phyloP scores from a whole-genome alignment of 2,797 vertebrate species.

The Amblyraja radiata region DNA sequence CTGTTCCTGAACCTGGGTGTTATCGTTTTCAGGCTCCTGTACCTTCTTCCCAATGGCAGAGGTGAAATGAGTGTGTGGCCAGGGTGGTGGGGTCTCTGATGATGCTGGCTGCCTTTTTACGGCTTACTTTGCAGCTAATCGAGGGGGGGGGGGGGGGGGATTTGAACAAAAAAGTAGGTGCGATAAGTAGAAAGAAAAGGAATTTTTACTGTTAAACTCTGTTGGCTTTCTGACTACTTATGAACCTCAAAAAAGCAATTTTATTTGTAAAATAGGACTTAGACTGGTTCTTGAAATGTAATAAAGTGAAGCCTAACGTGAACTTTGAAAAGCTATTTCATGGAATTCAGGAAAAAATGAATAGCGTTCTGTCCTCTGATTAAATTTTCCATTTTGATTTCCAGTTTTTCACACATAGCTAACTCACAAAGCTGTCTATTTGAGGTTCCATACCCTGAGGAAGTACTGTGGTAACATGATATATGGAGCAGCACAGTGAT shows the following conservation, averaged over 20 bases:
- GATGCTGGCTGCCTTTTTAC: no score
- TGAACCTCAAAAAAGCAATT: neutral
- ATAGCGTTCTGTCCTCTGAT: slow-evolving; percentile 32
- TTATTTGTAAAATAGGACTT: slow-evolving; percentile 32
- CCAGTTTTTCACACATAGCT: slow-evolving; percentile 36
- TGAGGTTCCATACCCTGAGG: slow-evolving; percentile 79
- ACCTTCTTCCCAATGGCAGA: no score
- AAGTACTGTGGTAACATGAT: slow-evolving; percentile 76
- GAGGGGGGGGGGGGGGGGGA: no score
- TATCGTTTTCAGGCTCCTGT: no score
- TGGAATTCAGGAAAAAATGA: slow-evolving; percentile 37
- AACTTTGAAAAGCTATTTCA: slow-evolving; percentile 25
- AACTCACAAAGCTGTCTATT: slow-evolving; percentile 61
- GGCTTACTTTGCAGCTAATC: neutral
- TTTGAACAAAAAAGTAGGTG: neutral
- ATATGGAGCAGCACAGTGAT: slow-evolving; percentile 62
- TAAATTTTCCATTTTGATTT: slow-evolving; percentile 36
- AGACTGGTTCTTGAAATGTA: slow-evolving; percentile 16
- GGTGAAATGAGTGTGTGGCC: no score
- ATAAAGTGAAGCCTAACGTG: slow-evolving; percentile 10
- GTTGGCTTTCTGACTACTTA: neutral
- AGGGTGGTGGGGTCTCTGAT: no score
- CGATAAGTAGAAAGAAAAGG: neutral
- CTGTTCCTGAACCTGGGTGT: no score
- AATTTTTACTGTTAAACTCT: neutral